These are phyloP conservation scores for Psittacara wagleri DNA, from an alignment of 2,113 vertebrate genomes.

Conservation along the genomic window DNA sequence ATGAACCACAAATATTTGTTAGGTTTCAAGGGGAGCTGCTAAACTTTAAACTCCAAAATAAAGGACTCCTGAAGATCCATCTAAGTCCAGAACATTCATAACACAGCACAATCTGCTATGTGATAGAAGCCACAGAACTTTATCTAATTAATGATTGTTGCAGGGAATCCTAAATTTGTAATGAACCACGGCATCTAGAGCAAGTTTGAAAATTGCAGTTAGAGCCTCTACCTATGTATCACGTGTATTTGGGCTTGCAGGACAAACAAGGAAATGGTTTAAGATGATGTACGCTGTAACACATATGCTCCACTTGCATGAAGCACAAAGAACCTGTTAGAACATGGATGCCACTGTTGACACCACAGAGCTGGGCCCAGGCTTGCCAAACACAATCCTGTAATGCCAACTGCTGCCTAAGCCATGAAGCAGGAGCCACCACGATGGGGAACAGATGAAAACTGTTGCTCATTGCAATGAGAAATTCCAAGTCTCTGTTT, in stretches of 20 bases:
- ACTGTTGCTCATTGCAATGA: neutral
- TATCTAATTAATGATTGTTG: neutral
- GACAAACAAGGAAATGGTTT: neutral
- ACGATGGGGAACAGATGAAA: neutral
- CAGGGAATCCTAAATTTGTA: neutral
- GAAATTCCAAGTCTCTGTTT: neutral
- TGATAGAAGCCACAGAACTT: neutral
- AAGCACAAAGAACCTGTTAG: neutral
- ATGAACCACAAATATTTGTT: neutral
- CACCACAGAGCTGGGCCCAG: neutral
- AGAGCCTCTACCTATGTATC: neutral
- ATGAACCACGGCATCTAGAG: neutral
- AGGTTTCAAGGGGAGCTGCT: neutral
- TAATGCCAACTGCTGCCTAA: neutral
- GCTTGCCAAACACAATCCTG: neutral
- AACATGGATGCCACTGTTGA: neutral
- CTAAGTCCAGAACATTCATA: neutral
- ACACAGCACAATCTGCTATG: accelerated
- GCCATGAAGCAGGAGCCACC: neutral
- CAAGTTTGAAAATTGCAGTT: neutral
- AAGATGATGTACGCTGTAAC: neutral
- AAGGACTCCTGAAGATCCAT: neutral
- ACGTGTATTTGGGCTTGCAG: neutral
- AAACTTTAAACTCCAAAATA: neutral
- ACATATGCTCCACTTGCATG: neutral